phyloP scores from a whole-genome alignment of 2,797 vertebrate genomes.

The Antrozous pallidus region DNA sequence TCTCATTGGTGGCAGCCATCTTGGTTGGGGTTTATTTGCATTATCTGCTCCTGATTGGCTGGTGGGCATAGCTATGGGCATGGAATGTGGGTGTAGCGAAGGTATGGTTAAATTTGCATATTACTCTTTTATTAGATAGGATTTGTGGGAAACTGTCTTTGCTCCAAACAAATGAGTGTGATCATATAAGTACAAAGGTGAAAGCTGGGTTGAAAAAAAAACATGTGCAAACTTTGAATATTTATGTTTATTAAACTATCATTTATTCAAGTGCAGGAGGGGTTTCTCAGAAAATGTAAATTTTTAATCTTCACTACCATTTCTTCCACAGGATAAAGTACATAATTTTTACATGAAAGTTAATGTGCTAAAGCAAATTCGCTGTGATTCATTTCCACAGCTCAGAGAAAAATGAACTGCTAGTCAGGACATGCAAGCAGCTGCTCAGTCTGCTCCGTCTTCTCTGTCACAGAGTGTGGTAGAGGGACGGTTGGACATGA shows the following conservation, averaged over 20 bases:
- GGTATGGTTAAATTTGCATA: too few relatives aligned
- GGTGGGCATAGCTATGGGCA: too few relatives aligned
- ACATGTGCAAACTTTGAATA: background rate
- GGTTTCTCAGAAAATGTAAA: background rate
- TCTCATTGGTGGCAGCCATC: too few relatives aligned
- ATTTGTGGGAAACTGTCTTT: background rate
- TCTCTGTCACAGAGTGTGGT: slow-evolving; percentile 21
- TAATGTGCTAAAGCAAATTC: slow-evolving; percentile 24
- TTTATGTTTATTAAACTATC: slow-evolving; percentile 31
- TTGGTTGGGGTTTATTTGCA: too few relatives aligned
- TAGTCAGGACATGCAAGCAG: slow-evolving; percentile 17
- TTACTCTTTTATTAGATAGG: too few relatives aligned
- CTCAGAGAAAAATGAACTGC: slow-evolving; percentile 39
- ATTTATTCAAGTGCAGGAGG: slow-evolving; percentile 13
- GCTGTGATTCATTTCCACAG: slow-evolving; percentile 26
- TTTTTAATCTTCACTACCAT: background rate
- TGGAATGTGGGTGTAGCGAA: too few relatives aligned
- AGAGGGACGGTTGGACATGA: slow-evolving; percentile 11
- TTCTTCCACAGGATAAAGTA: slow-evolving; percentile 18
- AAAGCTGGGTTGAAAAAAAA: background rate
- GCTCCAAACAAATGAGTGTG: background rate
- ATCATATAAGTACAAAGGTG: background rate
- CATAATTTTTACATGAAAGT: background rate
- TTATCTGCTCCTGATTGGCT: too few relatives aligned
- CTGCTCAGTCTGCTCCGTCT: slow-evolving; percentile 7